These are phyloP conservation scores for Trissolcus brochymenae DNA, from an alignment of 2,888 invertebrate genomes.

Conservation along the genomic window DNA sequence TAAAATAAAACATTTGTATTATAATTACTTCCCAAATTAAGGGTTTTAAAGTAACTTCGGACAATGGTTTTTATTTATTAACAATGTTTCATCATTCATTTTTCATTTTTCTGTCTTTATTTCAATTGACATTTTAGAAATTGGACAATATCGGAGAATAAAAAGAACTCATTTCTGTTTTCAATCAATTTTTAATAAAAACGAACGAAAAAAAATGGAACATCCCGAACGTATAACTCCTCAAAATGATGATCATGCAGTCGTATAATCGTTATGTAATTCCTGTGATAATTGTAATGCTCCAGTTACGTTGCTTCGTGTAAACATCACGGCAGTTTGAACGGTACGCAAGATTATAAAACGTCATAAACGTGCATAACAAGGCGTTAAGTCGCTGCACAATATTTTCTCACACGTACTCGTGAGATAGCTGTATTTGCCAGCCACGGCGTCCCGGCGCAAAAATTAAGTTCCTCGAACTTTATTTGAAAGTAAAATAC, in stretches of 20 bases:
- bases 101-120: no score
- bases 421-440: constrained; percentile 37
- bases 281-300: constrained; percentile 25
- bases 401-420: constrained; percentile 30
- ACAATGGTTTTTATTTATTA: no score
- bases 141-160: no score
- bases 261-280: constrained; percentile 38
- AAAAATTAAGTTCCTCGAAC: constrained; percentile 33
- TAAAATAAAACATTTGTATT: constrained; percentile 1
- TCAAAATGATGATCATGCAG: neutral
- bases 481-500: constrained; percentile 34
- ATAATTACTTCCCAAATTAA: no score
- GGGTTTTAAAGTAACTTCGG: no score
- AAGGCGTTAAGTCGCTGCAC: constrained; percentile 25
- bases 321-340: constrained; percentile 18
- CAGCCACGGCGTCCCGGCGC: constrained; percentile 7
- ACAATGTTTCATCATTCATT: no score
- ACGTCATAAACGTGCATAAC: constrained; percentile 39
- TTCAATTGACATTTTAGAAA: no score
- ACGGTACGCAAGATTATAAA: constrained; percentile 20
- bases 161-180: no score
- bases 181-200: no score
- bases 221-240: no score
- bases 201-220: no score
- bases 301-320: constrained; percentile 20